Evolutionary conservation across 1,140 invertebrate species (phyloP).

Genomic region (Pogonomyrmex barbatus): DNA sequence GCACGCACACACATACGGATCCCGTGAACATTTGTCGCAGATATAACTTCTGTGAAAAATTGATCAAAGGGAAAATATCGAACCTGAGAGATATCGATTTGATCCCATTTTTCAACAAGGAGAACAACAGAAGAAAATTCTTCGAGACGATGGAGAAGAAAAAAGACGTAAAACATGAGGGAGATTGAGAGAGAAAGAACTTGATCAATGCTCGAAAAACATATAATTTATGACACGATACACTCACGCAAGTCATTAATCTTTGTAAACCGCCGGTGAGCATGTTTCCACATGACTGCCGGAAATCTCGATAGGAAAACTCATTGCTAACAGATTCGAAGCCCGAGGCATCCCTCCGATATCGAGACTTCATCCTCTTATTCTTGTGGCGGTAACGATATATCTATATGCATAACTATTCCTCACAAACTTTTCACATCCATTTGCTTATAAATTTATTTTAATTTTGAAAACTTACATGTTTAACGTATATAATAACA

Average conservation of each 20-base stretch:
- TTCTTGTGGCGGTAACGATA: neutral
- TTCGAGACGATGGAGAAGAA: neutral
- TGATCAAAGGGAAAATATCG: constrained; percentile 60
- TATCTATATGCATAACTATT: neutral
- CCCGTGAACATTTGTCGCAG: constrained; percentile 35
- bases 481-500: constrained; percentile 12
- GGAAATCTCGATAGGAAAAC: constrained; percentile 68
- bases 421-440: neutral
- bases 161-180: constrained; percentile 11
- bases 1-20: neutral
- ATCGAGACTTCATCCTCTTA: constrained; percentile 14
- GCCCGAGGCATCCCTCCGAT: neutral
- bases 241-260: constrained; percentile 66
- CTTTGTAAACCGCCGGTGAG: constrained; percentile 63
- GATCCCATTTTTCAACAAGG: constrained; percentile 61
- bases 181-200: constrained; percentile 31
- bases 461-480: neutral
- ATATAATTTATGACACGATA: constrained; percentile 70
- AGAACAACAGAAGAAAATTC: constrained; percentile 30
- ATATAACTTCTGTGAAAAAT: constrained; percentile 31
- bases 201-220: constrained; percentile 35
- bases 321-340: constrained; percentile 50
- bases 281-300: constrained; percentile 66
- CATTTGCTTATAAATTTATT: neutral
- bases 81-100: constrained; percentile 64